phyloP scores from a whole-genome alignment of 2,113 vertebrate species.

The Alligator sinensis region DNA sequence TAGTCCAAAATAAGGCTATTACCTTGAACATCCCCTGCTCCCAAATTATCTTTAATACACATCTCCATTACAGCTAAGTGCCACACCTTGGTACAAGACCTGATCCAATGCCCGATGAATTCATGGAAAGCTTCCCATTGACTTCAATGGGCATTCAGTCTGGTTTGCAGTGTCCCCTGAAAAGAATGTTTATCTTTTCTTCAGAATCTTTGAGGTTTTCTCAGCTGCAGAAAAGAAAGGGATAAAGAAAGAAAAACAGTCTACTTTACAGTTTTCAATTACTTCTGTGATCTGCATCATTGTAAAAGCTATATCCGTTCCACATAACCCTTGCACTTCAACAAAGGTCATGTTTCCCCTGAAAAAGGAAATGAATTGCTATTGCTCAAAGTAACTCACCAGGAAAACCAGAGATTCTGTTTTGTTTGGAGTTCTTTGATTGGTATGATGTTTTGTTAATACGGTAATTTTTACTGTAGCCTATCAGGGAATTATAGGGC shows the following conservation, averaged over 20 bases:
- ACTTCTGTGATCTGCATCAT: not conserved
- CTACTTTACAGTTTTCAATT: not conserved
- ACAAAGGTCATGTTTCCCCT: not conserved
- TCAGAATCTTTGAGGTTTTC: not conserved
- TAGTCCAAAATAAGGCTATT: not conserved
- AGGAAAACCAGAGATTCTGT: not conserved
- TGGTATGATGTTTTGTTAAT: not conserved
- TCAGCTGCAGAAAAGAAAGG: not conserved
- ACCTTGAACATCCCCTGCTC: not conserved
- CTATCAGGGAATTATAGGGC: not conserved
- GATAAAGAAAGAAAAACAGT: not conserved
- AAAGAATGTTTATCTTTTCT: not conserved
- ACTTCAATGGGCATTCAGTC: not conserved
- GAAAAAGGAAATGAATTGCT: not conserved
- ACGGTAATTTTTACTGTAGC: not conserved
- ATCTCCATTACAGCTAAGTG: not conserved
- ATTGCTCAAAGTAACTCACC: not conserved
- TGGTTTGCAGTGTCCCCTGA: not conserved
- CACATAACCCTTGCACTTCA: not conserved
- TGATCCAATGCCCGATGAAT: not conserved
- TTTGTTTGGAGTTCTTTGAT: not conserved
- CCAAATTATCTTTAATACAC: not conserved
- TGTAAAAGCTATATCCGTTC: slow-evolving; percentile 25
- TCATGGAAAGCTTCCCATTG: not conserved
- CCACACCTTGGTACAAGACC: not conserved